These are phyloP conservation scores for Agonum fuliginosum DNA, from an alignment of 2,888 invertebrate genomes.

Conservation along the genomic window DNA sequence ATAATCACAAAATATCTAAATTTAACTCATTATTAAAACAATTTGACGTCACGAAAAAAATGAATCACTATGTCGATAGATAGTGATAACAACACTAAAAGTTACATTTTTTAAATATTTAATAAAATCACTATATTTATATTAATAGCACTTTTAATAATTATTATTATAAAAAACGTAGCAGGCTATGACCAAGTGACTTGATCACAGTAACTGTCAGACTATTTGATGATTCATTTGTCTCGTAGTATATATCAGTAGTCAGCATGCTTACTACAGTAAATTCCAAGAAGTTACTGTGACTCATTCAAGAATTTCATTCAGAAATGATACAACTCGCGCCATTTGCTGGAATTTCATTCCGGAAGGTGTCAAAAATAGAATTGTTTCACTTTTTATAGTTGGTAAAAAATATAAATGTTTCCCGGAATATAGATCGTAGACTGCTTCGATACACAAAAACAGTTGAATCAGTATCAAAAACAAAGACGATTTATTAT, in stretches of 20 bases:
- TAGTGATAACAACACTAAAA: conserved; percentile 43
- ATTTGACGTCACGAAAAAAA: conserved; percentile 61
- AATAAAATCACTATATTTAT: conserved; percentile 53
- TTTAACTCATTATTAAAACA: conserved; percentile 62
- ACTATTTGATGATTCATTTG: conserved; percentile 56
- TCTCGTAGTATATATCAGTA: conserved; percentile 51
- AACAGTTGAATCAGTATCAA: too few relatives aligned
- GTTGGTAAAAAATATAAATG: too few relatives aligned
- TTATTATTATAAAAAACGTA: conserved; percentile 31
- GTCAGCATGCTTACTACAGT: conserved; percentile 56
- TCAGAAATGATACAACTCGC: conserved; percentile 55
- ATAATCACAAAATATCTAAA: conserved; percentile 59
- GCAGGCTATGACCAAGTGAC: conserved; percentile 40
- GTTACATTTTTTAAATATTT: conserved; percentile 51
- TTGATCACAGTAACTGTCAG: neutral
- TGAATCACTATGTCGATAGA: conserved; percentile 61
- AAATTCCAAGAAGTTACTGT: conserved; percentile 52
- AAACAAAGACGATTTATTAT: too few relatives aligned
- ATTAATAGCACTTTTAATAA: too few relatives aligned
- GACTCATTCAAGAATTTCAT: conserved; percentile 61
- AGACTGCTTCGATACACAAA: too few relatives aligned
- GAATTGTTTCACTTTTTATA: too few relatives aligned
- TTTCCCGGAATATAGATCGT: too few relatives aligned
- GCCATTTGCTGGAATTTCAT: conserved; percentile 18
- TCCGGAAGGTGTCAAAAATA: neutral